phyloP scores from a whole-genome alignment of 64 coral and sea anemone genomes.

The Platygyra sinensis region DNA sequence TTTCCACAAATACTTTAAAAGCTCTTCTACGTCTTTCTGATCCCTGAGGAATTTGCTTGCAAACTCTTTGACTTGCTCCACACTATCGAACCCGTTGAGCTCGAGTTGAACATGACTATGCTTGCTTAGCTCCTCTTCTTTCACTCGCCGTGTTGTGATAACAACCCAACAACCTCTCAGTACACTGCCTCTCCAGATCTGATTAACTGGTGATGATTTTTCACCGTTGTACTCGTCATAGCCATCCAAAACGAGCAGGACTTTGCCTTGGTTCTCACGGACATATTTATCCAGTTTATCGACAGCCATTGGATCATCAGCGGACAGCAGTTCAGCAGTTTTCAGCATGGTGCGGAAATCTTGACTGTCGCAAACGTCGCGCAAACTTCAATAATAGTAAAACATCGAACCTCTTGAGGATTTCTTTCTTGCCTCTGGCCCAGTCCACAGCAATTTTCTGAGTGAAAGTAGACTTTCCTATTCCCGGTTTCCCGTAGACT shows the following conservation, averaged over 20 bases:
- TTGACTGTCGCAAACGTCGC: too few species aligned
- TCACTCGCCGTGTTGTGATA: slow-evolving; percentile 23
- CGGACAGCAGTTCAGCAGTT: too few species aligned
- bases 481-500: not conserved
- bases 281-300: not conserved
- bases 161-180: slow-evolving; percentile 28
- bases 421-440: not conserved
- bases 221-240: slow-evolving; percentile 39
- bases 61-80: slow-evolving; percentile 21
- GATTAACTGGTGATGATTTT: not conserved
- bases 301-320: too few species aligned
- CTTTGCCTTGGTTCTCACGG: slow-evolving; percentile 20
- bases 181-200: not conserved
- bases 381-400: not conserved
- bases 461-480: not conserved
- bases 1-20: too few species aligned
- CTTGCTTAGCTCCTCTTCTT: too few species aligned
- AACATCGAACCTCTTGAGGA: not conserved
- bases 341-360: too few species aligned
- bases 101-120: slow-evolving; percentile 22
- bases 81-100: slow-evolving; percentile 39
- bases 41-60: slow-evolving; percentile 13
- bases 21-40: not conserved
- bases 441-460: too few species aligned
- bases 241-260: slow-evolving; percentile 48